Base-by-base conservation (phyloP, 2,888 invertebrate genomes). In the Tenthredo notha region DNA sequence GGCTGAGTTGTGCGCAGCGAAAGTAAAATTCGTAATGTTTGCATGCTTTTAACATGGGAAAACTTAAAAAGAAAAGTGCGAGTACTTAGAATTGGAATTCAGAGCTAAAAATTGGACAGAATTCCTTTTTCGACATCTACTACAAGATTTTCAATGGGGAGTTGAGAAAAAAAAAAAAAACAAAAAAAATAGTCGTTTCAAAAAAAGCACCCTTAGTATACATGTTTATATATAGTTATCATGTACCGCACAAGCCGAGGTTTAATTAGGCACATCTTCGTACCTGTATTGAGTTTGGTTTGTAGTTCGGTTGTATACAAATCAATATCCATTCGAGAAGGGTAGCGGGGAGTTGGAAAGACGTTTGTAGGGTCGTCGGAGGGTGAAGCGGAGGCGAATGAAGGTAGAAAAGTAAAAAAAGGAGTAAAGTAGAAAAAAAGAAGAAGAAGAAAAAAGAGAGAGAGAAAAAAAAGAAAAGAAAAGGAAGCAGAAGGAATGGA, bases 401-500 rank as follows among this genome's bases (percentile, higher is more conserved):
- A 37, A 40, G 58, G 58, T 80, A 58, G 80, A 40, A 61, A 77
- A 77, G 77, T 80, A 80, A 80, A 77, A 77, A 77, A 54, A 40
- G 33, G 47, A 25, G 29, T n/a, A 54, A 77, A 77, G 75, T 21
- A 54, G 15, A 77, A 50, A 40, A 61, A 80, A 21, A 61, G 7
- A 61, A 18, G 7, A 29, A 77, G 21, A 61, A 65, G 10, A 33
- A 58, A 33, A 74, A 67, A 70, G 74, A 82, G n/a, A n/a, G n/a
- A 77, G 21, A 61, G 47, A 3, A 33, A 58, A 33, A 74, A 67
- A 70, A 67, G 77, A 37, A 54, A 85, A 78, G 58, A 84, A 77
- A 25, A 67, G 61, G 54, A 78, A 84, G 87, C 83, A 85, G 84
- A 82, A 77, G 84, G 85, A 74, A 85, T 75, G 84, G 84, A 83